Evolutionary conservation across 2,797 vertebrate genomes (phyloP).

Genomic region (Gouania willdenowi): DNA sequence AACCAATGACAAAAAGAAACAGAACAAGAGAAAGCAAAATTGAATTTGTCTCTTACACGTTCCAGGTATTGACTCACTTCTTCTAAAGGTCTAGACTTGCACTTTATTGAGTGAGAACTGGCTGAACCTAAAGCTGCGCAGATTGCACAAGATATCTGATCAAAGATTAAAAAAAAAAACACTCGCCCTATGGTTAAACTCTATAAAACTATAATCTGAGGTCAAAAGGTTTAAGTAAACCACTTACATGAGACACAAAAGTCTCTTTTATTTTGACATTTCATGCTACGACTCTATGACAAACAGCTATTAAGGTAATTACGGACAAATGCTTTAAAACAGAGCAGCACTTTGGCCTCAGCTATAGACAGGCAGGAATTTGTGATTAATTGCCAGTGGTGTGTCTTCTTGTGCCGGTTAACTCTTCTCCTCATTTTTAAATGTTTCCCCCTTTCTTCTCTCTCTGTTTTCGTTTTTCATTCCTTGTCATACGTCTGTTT

Average conservation of each 20-base stretch:
- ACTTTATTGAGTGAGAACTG: no score
- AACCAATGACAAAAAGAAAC: no score
- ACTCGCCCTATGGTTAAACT: slow-evolving; percentile 1
- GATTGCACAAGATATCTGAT: no score
- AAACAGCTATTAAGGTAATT: slow-evolving; percentile 67
- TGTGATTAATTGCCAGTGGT: slow-evolving; percentile 69
- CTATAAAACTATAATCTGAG: slow-evolving; percentile 1
- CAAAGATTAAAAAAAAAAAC: no score
- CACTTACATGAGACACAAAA: slow-evolving; percentile 38
- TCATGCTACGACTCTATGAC: slow-evolving; percentile 40
- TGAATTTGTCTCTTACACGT: no score
- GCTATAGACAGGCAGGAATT: slow-evolving; percentile 71
- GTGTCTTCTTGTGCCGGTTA: slow-evolving; percentile 59
- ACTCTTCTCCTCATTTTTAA: slow-evolving; percentile 29
- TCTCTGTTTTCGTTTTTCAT: not conserved
- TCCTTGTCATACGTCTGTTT: no score
- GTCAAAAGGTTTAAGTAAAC: slow-evolving; percentile 42
- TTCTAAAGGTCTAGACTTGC: no score
- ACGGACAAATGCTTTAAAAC: slow-evolving; percentile 60
- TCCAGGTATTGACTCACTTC: no score
- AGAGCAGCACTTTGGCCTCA: slow-evolving; percentile 60
- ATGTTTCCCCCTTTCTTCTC: slow-evolving; percentile 10
- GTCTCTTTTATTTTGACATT: slow-evolving; percentile 46
- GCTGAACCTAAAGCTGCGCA: no score
- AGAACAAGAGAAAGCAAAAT: no score